Evolutionary conservation across 1,140 invertebrate genomes (phyloP).

Genomic region (Scaptomyza pallida): DNA sequence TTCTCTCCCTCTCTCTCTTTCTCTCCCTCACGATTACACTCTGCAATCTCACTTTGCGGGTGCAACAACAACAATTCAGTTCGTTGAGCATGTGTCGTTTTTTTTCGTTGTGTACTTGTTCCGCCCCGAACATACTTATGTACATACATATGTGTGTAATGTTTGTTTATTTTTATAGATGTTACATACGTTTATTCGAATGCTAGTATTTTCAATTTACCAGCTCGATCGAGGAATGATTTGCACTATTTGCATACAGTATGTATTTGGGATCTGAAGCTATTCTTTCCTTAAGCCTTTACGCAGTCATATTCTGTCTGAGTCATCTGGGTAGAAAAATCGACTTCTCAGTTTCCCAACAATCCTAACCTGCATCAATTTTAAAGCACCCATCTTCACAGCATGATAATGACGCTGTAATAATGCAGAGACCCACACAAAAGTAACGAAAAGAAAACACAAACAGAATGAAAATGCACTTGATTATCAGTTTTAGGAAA

Average conservation of each 20-base stretch:
- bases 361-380: conserved; percentile 74
- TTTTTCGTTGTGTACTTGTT: background rate
- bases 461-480: conserved; percentile 40
- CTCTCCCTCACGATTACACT: conserved; percentile 20
- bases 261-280: background rate
- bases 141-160: no score
- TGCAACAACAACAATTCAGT: conserved; percentile 24
- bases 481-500: conserved; percentile 51
- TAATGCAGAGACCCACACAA: conserved; percentile 4
- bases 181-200: background rate
- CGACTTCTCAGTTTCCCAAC: conserved; percentile 20
- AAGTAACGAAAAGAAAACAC: conserved; percentile 9
- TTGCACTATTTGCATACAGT: background rate
- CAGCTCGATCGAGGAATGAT: conserved; percentile 1
- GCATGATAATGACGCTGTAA: conserved; percentile 39
- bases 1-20: conserved; percentile 26
- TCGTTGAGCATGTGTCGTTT: conserved; percentile 7
- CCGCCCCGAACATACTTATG: conserved; percentile 1
- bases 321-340: conserved; percentile 6
- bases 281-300: background rate
- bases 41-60: conserved; percentile 1
- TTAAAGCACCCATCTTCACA: conserved; percentile 14
- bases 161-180: conserved; percentile 12
- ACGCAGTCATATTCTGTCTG: conserved; percentile 3
- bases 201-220: background rate